Percentiles rank a stretch among this genome's conserved stretches.
Conservation (phyloP, 2,888 invertebrate species). For the Andricus quercusramuli region DNA sequence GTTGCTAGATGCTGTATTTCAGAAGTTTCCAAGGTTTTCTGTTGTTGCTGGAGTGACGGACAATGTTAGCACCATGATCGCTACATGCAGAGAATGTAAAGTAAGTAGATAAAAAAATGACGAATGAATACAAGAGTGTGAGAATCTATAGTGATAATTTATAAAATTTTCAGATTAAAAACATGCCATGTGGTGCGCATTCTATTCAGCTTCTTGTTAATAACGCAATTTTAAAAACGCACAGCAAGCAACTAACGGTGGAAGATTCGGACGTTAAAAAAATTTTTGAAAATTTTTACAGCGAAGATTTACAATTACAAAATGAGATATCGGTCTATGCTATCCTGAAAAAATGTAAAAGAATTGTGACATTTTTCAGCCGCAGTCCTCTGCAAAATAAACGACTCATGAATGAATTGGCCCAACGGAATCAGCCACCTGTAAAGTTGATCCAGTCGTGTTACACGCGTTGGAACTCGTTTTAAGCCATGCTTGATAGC, state of each 20-base stretch:
- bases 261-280: too few relatives aligned
- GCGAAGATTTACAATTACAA: not conserved
- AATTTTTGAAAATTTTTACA: too few relatives aligned
- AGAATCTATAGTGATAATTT: too few relatives aligned
- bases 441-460: not conserved
- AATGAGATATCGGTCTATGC: not conserved
- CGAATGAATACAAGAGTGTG: too few relatives aligned
- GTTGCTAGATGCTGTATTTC: not conserved
- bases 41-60: constrained; percentile 46
- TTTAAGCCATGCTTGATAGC: not conserved
- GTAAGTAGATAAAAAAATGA: too few relatives aligned
- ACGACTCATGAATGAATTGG: not conserved
- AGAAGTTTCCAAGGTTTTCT: constrained; percentile 38
- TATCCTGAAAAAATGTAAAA: not conserved
- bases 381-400: not conserved
- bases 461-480: not conserved
- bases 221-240: too few relatives aligned
- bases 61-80: too few relatives aligned
- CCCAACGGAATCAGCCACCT: not conserved
- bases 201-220: too few relatives aligned
- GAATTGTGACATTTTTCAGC: not conserved
- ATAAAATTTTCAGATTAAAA: too few relatives aligned
- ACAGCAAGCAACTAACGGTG: too few relatives aligned
- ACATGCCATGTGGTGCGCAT: too few relatives aligned
- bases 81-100: too few relatives aligned